These are phyloP conservation scores for Cecidostiba fungosa DNA, from an alignment of 2,888 invertebrate species.

Conservation along the genomic window DNA sequence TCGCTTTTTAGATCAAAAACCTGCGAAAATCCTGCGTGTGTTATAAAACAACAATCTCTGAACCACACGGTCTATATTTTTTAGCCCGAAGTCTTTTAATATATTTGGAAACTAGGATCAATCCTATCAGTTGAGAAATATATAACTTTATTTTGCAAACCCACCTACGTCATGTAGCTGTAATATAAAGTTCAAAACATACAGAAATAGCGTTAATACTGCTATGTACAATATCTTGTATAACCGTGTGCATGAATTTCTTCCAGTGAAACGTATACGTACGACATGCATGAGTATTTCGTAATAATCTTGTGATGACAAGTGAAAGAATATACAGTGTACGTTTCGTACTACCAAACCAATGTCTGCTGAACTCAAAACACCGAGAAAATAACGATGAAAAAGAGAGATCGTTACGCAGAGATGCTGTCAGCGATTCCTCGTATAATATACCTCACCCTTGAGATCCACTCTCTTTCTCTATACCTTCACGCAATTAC, in stretches of 20 bases:
- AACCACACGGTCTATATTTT: too few species aligned
- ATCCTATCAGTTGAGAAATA: too few species aligned
- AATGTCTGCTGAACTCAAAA: constrained; percentile 4
- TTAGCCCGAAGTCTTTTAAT: too few species aligned
- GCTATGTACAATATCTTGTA: too few species aligned
- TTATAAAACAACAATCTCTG: too few species aligned
- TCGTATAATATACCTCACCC: constrained; percentile 25
- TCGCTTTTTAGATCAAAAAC: too few species aligned
- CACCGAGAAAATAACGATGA: constrained; percentile 34
- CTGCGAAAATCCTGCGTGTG: too few species aligned
- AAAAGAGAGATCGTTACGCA: constrained; percentile 43
- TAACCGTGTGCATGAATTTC: not conserved
- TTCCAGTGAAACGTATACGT: not conserved
- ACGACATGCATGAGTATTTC: not conserved
- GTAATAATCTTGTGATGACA: not conserved
- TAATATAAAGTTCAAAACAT: too few species aligned
- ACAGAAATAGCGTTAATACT: too few species aligned
- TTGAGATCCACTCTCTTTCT: not conserved
- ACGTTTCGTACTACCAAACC: not conserved
- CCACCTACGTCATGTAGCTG: too few species aligned
- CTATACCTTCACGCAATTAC: not conserved
- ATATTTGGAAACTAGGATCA: too few species aligned
- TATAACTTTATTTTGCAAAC: too few species aligned
- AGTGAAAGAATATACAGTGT: not conserved
- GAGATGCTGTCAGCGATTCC: constrained; percentile 29